Base-by-base conservation (phyloP, 2,797 vertebrate genomes). In the Spondyliosoma cantharus region DNA sequence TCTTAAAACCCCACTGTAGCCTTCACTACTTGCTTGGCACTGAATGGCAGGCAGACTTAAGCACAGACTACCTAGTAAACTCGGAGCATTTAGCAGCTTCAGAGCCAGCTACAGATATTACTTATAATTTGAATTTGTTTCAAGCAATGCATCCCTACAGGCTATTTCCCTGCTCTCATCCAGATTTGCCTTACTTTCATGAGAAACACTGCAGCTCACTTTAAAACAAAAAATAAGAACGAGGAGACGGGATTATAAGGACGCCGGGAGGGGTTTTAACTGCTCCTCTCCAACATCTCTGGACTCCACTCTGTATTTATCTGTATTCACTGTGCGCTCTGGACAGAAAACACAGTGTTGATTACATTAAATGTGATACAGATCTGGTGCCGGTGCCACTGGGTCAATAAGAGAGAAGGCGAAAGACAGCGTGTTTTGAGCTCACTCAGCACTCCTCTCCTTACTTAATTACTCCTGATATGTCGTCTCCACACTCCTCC, bases 341-440 rank as follows among this genome's bases (percentile, higher is more conserved):
- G 68, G 72, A 78, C 72, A 76, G 73, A 89, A 85, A 85, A 85
- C 81, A 84, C 59, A 75, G 80, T 70, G 75, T 84, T 86, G 89
- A 91, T 90, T 84, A 80, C 84, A 86, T 82, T 78, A 72, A 81
- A 79, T 72, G 77, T 58, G 82, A 86, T 87, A 85, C 74, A 68
- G 88, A 89, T 87, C 81, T 74, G 67, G 29, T 62, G 84, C 69
- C 16, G 3, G 71, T 80, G 84, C 74, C 80, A 81, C 48, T 67
- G 84, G 81, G 85, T 90, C 90, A 87, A 91, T 90, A 82, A 80
- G 80, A 60, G 74, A 81, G 67, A 71, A 49, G 74, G 81, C 59
- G 71, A 49, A 77, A 84, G 77, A 52, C 45, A 24, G 52, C 6
- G 6, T 20, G 52, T 52, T 78, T 80, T 72, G 42, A 53, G 87